Percentiles rank a stretch among this genome's conserved stretches.
These are phyloP conservation scores for Damaliscus lunatus DNA, from an alignment of 2,113 vertebrate species.

Conservation along the genomic window DNA sequence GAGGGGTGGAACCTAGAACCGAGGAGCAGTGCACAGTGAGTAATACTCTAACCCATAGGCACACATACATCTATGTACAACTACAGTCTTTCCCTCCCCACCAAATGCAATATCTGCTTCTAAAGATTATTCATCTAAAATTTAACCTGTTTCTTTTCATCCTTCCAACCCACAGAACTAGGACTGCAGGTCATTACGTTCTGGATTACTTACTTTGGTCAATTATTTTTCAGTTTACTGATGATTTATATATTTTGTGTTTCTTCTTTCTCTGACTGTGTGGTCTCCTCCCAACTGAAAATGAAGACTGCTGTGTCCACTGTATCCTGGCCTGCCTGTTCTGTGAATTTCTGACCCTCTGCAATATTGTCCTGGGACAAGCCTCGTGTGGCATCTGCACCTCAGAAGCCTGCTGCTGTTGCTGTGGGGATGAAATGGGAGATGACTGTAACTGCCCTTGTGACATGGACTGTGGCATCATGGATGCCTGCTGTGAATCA, in stretches of 20 bases:
- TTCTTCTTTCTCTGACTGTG: not conserved
- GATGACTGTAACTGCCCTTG: constrained; percentile 88
- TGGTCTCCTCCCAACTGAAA: not conserved
- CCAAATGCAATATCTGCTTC: not conserved
- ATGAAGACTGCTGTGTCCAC: constrained; percentile 96
- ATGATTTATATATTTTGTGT: not conserved
- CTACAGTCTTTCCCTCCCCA: no score
- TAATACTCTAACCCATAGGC: not conserved
- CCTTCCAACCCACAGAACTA: not conserved
- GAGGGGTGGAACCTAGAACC: not conserved
- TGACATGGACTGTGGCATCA: constrained; percentile 97
- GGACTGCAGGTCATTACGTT: not conserved
- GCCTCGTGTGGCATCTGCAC: constrained; percentile 92
- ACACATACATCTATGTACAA: rapidly evolving
- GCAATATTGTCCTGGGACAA: constrained; percentile 95
- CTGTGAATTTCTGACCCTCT: constrained; percentile 97
- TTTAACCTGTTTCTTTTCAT: not conserved
- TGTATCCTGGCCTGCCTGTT: constrained; percentile 99
- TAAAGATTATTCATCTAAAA: not conserved
- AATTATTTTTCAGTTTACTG: not conserved
- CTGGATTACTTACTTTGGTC: not conserved
- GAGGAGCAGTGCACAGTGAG: not conserved
- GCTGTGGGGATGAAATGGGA: constrained; percentile 92
- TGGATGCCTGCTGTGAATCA: constrained; percentile 98
- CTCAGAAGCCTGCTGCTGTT: constrained; percentile 92